These are phyloP conservation scores for Xenopus borealis DNA, from an alignment of 2,113 vertebrate genomes.

Conservation along the genomic window DNA sequence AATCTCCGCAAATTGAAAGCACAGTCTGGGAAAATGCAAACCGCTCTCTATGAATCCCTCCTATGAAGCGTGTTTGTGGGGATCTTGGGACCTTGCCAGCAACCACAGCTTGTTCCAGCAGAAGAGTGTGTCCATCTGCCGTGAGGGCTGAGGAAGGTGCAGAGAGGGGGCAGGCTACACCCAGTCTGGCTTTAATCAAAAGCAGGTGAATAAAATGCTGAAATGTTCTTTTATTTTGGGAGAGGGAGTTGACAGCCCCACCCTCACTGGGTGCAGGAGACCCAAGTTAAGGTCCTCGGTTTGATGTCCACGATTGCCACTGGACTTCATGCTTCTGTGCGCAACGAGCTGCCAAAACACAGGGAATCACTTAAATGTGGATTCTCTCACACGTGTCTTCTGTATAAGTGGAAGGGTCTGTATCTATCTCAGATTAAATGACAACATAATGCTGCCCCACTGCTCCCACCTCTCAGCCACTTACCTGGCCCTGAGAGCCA, in stretches of 20 bases:
- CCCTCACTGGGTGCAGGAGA: background rate
- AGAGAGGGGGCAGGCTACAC: slow-evolving; percentile 16
- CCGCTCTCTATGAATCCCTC: slow-evolving; percentile 16
- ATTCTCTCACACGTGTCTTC: too few relatives aligned
- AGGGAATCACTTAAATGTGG: too few relatives aligned
- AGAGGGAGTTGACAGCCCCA: background rate
- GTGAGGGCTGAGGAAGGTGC: slow-evolving; percentile 28
- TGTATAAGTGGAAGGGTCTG: too few relatives aligned
- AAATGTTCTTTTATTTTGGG: slow-evolving; percentile 36
- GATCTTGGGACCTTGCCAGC: slow-evolving; percentile 34
- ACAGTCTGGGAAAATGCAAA: slow-evolving; percentile 29
- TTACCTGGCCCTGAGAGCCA: background rate
- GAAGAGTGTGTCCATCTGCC: slow-evolving; percentile 25
- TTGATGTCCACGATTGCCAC: too few relatives aligned
- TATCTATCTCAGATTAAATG: too few relatives aligned
- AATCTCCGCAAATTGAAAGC: slow-evolving; percentile 18
- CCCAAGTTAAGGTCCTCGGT: too few relatives aligned
- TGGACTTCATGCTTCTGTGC: too few relatives aligned
- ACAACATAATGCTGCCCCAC: too few relatives aligned
- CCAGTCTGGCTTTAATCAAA: slow-evolving; percentile 41
- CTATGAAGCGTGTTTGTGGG: slow-evolving; percentile 40
- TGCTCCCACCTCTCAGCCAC: background rate
- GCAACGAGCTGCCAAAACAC: too few relatives aligned
- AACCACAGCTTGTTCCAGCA: slow-evolving; percentile 32
- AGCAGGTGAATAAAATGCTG: slow-evolving; percentile 43